Evolutionary conservation across 2,797 vertebrate species (phyloP), one percentile per base, ranked within the genome.

Genomic region (Oreochromis mossambicus): DNA sequence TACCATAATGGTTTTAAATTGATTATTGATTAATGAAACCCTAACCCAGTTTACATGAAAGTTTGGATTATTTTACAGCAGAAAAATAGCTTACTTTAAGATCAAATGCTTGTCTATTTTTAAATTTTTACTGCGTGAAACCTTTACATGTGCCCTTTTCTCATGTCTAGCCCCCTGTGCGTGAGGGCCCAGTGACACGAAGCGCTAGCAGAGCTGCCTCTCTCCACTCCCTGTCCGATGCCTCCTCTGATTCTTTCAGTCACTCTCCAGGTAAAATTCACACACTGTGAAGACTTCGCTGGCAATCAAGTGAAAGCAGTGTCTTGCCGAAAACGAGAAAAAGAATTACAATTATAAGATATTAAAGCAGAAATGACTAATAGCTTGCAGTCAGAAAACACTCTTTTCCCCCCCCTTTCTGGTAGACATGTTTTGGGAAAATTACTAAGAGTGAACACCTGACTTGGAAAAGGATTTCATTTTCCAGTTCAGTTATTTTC

Each of bases 111-210:
- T 50, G 15, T 50, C 6, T 73, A 11, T 29, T 7, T 73, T 10
- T 26, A 0, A 1, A 5, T 48, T 10, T 55, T 54, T 54, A 36
- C 13, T 26, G 19, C 10, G 5, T 17, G 3, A 9, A 15, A 34
- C 79, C 68, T 79, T 78, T 26, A 41, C 41, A 9, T 70, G 13
- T 87, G 6, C 26, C 34, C n/a, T 81, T 88, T 58, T 89, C 78
- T 86, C 90, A 96, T 96, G 94, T 86, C 95, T 87, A 99, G 98
- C 98, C 98, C 86, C 98, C 98, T 0, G 84, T 98, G 32, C 97
- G 98, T 2, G 90, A 82, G 5, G 83, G 68, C 52, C 58, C 94
- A 2, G 70, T 91, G 85, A 96, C 86, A 4, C 95, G 93, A 51
- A 95, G 93, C 4, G 95, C 93, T 43, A 93, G 94, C 1, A 95